Base-by-base conservation (phyloP, 2,113 vertebrate genomes). In the Salminus brasiliensis region DNA sequence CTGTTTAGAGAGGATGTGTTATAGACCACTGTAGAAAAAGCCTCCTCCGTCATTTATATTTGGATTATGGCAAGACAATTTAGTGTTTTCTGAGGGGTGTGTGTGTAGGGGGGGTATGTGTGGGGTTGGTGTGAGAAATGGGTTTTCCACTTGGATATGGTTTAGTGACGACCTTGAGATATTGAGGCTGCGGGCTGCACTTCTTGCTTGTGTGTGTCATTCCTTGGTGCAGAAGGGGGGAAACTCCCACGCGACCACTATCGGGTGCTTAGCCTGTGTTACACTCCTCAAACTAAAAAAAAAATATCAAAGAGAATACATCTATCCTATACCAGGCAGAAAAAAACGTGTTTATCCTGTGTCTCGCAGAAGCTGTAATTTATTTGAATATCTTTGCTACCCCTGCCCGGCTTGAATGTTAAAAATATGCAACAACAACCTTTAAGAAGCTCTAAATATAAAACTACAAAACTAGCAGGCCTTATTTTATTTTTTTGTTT, bases 1-100 rank as follows among this genome's bases (percentile, higher is more conserved):
- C 52, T 32, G 36, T 76, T 77, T 59, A 32, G 76, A 80, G 76
- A 84, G 59, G 68, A 84, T 60, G 32, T 18, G 21, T 67, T 34
- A 27, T 27, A 76, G 80, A 81, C 73, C 65, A 60, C 23, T 25
- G 47, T 16, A 16, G 27, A 27, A 41, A 49, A 59, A 72, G 34
- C n/a, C 27, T 78, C 39, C 59, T 76, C 65, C 79, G 27, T 82
- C 36, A 47, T 75, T 79, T 73, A 74, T 66, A 18, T 83, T 77
- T 84, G 81, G 68, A 81, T 82, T 79, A 84, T 70, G 53, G 45
- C 62, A 81, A 82, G 62, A 74, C 57, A 57, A 55, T 84, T 78
- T 76, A 63, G 55, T 72, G 32, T 70, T 70, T 86, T 67, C 52
- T 79, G 59, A 27, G 21, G 43, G 34, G 21, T 8, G 45, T 5